These are phyloP conservation scores for Neotoxoptera formosana DNA, from an alignment of 1,140 invertebrate genomes.

Conservation along the genomic window DNA sequence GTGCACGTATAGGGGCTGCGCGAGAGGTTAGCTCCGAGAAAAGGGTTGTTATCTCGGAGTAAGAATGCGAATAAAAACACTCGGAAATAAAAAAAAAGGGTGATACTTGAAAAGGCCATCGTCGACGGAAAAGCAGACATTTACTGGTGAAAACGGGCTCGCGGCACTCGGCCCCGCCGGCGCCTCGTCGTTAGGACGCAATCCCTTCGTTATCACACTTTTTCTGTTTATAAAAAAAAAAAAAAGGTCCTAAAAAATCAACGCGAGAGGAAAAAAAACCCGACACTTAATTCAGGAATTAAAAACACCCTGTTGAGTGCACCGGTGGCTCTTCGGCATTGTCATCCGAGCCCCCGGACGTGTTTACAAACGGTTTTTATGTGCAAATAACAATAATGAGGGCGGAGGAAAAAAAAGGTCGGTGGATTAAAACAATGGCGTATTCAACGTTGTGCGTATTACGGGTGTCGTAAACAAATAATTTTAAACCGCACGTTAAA, in stretches of 20 bases:
- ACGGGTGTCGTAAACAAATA: conserved; percentile 13
- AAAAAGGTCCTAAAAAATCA: conserved; percentile 53
- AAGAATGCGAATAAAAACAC: conserved; percentile 35
- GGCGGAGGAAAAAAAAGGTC: conserved; percentile 50
- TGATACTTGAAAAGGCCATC: conserved; percentile 47
- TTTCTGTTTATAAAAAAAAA: conserved; percentile 7
- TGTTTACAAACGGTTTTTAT: conserved; percentile 58
- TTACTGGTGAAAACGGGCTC: conserved; percentile 25
- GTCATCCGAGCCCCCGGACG: conserved; percentile 51
- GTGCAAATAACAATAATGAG: conserved; percentile 57
- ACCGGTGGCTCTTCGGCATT: conserved; percentile 50
- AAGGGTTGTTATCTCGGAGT: conserved; percentile 44
- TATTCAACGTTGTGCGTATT: not conserved
- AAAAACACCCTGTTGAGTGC: conserved; percentile 50
- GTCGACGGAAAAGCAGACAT: conserved; percentile 25
- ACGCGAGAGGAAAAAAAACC: conserved; percentile 37
- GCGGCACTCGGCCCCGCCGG: not conserved
- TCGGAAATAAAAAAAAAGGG: conserved; percentile 42
- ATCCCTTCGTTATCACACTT: conserved; percentile 55
- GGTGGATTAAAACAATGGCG: conserved; percentile 49
- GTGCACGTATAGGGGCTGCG: conserved; percentile 9
- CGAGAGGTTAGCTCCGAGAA: not conserved
- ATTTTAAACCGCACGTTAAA: not conserved
- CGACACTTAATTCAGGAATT: conserved; percentile 56
- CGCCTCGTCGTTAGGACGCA: conserved; percentile 35